Evolutionary conservation across 2,113 vertebrate species (phyloP).

Genomic region (Gasterosteus aculeatus): DNA sequence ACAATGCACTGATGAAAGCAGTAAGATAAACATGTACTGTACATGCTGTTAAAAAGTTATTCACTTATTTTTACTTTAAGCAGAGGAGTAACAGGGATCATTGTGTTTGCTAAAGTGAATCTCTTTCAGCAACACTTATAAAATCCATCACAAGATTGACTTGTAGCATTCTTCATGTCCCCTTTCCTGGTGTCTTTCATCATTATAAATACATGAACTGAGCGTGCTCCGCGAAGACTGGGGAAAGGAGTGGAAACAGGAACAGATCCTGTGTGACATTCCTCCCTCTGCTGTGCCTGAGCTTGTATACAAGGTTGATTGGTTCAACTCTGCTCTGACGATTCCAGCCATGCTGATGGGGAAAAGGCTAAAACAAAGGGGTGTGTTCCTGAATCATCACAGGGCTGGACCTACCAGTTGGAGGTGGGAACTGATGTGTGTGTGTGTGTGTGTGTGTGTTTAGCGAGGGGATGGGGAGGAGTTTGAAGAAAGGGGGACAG

Average conservation of each 20-base stretch:
- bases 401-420: slow-evolving; percentile 39
- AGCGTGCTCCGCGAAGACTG: not conserved
- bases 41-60: not conserved
- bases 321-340: slow-evolving; percentile 49
- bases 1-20: not conserved
- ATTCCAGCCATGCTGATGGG: slow-evolving; percentile 62
- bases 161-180: not conserved
- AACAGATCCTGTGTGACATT: slow-evolving; percentile 68
- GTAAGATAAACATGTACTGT: not conserved
- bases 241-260: slow-evolving; percentile 41
- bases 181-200: not conserved
- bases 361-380: slow-evolving; percentile 31
- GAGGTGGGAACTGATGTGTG: slow-evolving; percentile 40
- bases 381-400: slow-evolving; percentile 41
- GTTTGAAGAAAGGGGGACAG: slow-evolving; percentile 49
- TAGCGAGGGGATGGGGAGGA: slow-evolving; percentile 62
- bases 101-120: not conserved
- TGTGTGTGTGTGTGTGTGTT: slow-evolving; percentile 29
- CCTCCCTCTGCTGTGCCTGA: slow-evolving; percentile 70
- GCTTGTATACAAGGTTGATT: slow-evolving; percentile 67
- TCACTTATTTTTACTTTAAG: not conserved
- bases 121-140: not conserved
- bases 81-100: not conserved
- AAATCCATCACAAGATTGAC: not conserved
- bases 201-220: not conserved